Evolutionary conservation across 2,888 invertebrate species (phyloP).

Genomic region (Elmis aenea): DNA sequence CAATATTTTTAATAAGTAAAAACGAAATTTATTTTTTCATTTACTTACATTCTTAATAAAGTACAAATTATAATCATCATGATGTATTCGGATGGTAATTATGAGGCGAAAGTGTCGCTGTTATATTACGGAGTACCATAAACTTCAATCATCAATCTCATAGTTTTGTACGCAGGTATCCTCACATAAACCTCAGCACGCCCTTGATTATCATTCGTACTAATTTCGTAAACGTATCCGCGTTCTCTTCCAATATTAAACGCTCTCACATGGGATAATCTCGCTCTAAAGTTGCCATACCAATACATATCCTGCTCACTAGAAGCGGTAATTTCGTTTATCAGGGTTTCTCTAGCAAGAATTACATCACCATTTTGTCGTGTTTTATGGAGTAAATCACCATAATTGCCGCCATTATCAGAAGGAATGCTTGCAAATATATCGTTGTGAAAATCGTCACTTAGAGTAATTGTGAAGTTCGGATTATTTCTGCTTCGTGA

Average conservation of each 20-base stretch:
- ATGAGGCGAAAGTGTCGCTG: too few relatives aligned
- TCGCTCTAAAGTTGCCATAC: slow-evolving; percentile 9
- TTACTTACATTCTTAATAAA: too few relatives aligned
- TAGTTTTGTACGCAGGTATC: slow-evolving; percentile 6
- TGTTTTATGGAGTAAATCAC: slow-evolving; percentile 9
- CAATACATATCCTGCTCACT: slow-evolving; percentile 10
- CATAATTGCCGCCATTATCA: slow-evolving; percentile 14
- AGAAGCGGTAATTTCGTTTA: slow-evolving; percentile 10
- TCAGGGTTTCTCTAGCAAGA: slow-evolving; percentile 11
- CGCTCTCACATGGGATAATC: slow-evolving; percentile 10
- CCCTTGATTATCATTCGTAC: slow-evolving; percentile 6
- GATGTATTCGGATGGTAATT: too few relatives aligned
- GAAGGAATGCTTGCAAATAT: slow-evolving; percentile 2
- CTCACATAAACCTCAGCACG: slow-evolving; percentile 8
- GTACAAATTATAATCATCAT: too few relatives aligned
- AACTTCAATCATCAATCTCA: slow-evolving; percentile 11
- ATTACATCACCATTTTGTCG: slow-evolving; percentile 10
- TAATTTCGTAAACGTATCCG: slow-evolving; percentile 7
- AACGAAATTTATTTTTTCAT: too few relatives aligned
- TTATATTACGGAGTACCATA: slow-evolving; percentile 7
- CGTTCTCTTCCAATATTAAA: slow-evolving; percentile 15
- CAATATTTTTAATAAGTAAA: too few relatives aligned
- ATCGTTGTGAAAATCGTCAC: too few relatives aligned
- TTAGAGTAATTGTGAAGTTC: too few relatives aligned
- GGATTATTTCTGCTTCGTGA: background rate